A percentile compares a stretch with the other conserved stretches of the same genome.
These are phyloP conservation scores for Lemur catta DNA, from an alignment of 2,797 vertebrate species.

Conservation along the genomic window DNA sequence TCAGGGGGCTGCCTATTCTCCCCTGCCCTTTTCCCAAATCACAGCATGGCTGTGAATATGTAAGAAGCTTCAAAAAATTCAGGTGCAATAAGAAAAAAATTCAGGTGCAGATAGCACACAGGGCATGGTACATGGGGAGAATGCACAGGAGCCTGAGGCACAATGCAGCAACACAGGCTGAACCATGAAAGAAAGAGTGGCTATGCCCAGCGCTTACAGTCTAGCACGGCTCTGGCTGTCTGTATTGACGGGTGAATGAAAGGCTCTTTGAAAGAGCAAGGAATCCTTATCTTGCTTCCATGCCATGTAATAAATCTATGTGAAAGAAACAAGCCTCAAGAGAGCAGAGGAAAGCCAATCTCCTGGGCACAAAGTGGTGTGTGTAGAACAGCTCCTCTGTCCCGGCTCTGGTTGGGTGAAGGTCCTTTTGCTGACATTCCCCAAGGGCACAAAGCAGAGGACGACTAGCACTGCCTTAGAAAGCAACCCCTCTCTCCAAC, in stretches of 20 bases:
- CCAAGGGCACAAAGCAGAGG: neutral
- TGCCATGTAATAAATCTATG: neutral
- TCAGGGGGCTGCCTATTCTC: neutral
- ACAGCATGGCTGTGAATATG: neutral
- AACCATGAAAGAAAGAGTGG: neutral
- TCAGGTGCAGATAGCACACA: neutral
- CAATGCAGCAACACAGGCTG: neutral
- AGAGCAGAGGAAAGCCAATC: neutral
- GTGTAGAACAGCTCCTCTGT: neutral
- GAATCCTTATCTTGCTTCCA: neutral
- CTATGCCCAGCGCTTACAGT: neutral
- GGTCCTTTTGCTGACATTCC: neutral
- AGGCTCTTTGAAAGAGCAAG: conserved; percentile 25
- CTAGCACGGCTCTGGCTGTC: neutral
- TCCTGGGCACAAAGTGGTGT: neutral
- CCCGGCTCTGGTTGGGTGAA: neutral
- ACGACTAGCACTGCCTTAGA: neutral
- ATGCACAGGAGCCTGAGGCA: neutral
- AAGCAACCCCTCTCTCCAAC: neutral
- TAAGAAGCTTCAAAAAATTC: neutral
- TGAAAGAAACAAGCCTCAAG: neutral
- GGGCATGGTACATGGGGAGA: neutral
- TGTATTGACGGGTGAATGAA: neutral
- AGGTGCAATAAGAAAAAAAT: neutral
- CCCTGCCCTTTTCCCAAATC: neutral